Conservation (phyloP, 1,140 invertebrate genomes). For the Mamestra configurata region DNA sequence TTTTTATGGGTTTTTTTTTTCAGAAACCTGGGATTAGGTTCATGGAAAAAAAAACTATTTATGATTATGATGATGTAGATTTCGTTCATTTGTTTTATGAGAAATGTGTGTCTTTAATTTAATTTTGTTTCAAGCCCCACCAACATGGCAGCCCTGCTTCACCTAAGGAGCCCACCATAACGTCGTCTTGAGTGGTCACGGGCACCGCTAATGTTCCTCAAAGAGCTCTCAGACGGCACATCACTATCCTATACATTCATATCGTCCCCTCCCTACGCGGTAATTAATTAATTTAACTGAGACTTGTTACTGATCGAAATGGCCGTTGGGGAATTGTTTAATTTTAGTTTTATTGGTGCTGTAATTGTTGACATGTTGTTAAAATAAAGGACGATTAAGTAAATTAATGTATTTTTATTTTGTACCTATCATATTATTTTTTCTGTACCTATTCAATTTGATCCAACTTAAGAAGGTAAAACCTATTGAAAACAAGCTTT, state of each 20-base stretch:
- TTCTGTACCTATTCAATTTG: neutral
- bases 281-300: constrained; percentile 22
- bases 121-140: neutral
- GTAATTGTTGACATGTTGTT: neutral
- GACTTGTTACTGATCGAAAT: constrained; percentile 2
- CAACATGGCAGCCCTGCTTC: constrained; percentile 62
- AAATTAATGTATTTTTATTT: no score
- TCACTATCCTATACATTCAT: constrained; percentile 19
- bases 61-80: no score
- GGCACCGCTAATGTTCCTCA: constrained; percentile 73
- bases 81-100: no score
- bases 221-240: constrained; percentile 59
- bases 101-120: neutral
- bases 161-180: constrained; percentile 64
- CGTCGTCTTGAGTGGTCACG: constrained; percentile 74
- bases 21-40: no score
- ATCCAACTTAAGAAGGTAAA: no score
- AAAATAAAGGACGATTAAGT: no score
- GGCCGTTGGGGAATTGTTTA: neutral
- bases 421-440: no score
- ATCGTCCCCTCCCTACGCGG: constrained; percentile 15
- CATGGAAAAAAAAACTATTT: no score
- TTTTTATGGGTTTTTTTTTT: no score
- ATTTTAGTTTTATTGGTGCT: neutral
- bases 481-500: no score